Evolutionary conservation across 2,113 vertebrate genomes (phyloP), one percentile per base, ranked within the genome.

Genomic region (Himantopus leucocephalus): DNA sequence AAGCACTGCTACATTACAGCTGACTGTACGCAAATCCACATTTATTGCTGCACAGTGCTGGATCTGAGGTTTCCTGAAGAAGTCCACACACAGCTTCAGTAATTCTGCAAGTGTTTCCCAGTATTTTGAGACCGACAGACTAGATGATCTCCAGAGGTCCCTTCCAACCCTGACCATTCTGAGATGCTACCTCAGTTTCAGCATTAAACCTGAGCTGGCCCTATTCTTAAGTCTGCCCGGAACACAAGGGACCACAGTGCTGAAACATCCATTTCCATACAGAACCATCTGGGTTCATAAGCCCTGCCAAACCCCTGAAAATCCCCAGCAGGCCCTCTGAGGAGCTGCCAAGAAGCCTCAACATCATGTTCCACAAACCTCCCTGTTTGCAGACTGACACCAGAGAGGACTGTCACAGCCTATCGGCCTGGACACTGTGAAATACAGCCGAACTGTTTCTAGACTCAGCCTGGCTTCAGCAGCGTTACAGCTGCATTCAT

Each of bases 11-110:
- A 41, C 17, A 7, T 34, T 72, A 24, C 53, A 75, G 29, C n/a
- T 2, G 1, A 52, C 47, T 62, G 20, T 17, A 82, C 2, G 7
- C 8, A 75, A 88, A 63, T 5, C n/a, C 29, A 22, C 0, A 0
- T 15, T 47, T 45, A 67, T 9, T 32, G n/a, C n/a, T 37, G 41
- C 29, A 50, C 11, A 74, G 37, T 27, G 7, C 48, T 35, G 21
- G 16, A 77, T 22, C 41, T 50, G 10, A 89, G 50, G 20, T 58
- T 60, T 86, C 47, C 59, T 37, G 21, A 83, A 45, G 39, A 86
- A 41, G 39, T 14, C 22, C 41, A 58, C 12, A n/a, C 12, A 12
- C 1, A 8, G 26, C 13, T 87, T 12, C 53, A 68, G 22, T 37
- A 68, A 92, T 59, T 85, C n/a, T 73, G 8, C 11, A 82, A 78